These are phyloP conservation scores for Blennius ocellaris DNA, from an alignment of 2,113 vertebrate genomes.

Conservation along the genomic window DNA sequence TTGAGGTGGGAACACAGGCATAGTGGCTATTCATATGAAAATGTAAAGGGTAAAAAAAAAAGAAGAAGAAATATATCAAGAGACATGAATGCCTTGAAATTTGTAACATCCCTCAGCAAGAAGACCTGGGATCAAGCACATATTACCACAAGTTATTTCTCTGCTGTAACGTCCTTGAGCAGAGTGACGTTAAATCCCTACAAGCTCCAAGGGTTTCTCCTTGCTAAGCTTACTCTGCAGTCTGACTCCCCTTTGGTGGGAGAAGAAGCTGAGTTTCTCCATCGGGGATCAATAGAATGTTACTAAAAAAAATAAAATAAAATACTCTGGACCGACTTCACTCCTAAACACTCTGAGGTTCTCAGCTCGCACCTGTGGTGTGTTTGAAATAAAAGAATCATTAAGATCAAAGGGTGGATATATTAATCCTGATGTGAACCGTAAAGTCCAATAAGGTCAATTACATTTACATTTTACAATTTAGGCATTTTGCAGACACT, in stretches of 20 bases:
- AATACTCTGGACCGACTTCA: conserved; percentile 28
- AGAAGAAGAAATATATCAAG: too few species aligned
- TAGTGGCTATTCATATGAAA: neutral
- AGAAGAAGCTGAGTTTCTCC: conserved; percentile 37
- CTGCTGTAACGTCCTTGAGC: conserved; percentile 57
- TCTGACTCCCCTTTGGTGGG: conserved; percentile 26
- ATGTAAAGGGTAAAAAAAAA: neutral
- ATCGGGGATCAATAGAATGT: conserved; percentile 41
- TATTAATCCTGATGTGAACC: conserved; percentile 55
- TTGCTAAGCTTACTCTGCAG: conserved; percentile 49
- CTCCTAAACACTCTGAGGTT: conserved; percentile 30
- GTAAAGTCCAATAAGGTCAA: conserved; percentile 56
- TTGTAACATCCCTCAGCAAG: conserved; percentile 12
- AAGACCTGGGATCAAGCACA: conserved; percentile 3
- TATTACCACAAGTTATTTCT: conserved; percentile 14
- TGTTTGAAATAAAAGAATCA: conserved; percentile 60
- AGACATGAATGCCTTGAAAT: neutral
- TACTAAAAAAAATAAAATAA: conserved; percentile 19
- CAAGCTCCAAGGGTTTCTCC: conserved; percentile 29
- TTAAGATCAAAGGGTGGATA: conserved; percentile 62
- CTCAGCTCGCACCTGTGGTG: conserved; percentile 58
- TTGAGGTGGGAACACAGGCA: too few species aligned
- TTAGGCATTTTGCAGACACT: conserved; percentile 55
- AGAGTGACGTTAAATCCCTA: conserved; percentile 44
- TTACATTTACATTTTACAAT: conserved; percentile 71